These are phyloP conservation scores for Typhlomys cinereus DNA, from an alignment of 2,113 vertebrate genomes.

Conservation along the genomic window DNA sequence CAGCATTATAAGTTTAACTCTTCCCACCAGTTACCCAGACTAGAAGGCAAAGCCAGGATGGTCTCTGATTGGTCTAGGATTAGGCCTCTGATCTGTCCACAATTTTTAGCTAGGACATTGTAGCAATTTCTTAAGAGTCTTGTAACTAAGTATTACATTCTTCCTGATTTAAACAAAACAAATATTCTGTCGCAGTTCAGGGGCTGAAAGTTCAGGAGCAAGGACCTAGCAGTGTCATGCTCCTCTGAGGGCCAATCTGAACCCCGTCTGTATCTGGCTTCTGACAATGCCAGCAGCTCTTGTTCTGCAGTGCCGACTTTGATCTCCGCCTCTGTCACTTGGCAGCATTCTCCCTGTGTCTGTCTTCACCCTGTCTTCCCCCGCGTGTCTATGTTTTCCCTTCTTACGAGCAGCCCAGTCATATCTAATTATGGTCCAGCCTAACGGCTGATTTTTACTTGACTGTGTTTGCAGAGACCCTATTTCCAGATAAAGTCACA, in stretches of 20 bases:
- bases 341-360: background rate
- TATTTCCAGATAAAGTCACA: background rate
- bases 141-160: background rate
- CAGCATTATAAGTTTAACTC: background rate
- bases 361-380: background rate
- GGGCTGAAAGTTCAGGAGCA: background rate
- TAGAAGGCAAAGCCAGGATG: background rate
- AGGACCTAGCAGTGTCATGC: background rate
- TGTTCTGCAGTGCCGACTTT: background rate
- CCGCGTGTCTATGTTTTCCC: background rate
- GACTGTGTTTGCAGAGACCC: background rate
- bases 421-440: background rate
- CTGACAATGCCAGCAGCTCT: background rate
- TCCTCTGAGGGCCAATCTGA: background rate
- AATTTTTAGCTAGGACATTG: background rate
- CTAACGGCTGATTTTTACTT: background rate
- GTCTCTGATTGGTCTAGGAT: background rate
- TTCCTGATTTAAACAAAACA: background rate
- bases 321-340: background rate
- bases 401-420: background rate
- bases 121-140: background rate
- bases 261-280: background rate
- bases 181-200: background rate
- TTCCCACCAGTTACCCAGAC: background rate
- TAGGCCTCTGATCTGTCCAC: background rate